Conservation (phyloP, 1,140 invertebrate genomes). For the Scaptomyza pallida region DNA sequence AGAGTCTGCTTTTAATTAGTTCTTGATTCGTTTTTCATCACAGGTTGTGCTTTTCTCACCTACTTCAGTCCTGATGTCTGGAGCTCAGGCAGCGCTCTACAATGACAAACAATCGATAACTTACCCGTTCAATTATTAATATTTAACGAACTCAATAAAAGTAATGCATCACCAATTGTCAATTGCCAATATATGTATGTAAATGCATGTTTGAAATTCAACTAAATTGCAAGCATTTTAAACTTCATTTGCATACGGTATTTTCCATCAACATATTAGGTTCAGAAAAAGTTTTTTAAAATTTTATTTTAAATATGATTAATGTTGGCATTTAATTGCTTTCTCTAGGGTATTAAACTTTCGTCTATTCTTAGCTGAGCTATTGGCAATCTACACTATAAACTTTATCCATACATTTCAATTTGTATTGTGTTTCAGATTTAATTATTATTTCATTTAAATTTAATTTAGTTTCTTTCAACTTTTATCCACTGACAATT, state of each 20-base stretch:
- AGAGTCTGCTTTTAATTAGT: no score
- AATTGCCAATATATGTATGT: constrained; percentile 23
- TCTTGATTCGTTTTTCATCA: background rate
- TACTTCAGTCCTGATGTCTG: constrained; percentile 93
- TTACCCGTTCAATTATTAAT: constrained; percentile 87
- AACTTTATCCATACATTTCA: constrained; percentile 24
- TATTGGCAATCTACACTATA: background rate
- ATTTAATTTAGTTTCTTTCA: constrained; percentile 3
- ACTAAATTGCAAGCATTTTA: constrained; percentile 34
- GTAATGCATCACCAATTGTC: constrained; percentile 24
- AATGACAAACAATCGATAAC: constrained; percentile 99
- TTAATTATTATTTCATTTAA: constrained; percentile 15
- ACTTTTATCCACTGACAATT: constrained; percentile 40
- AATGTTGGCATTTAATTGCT: background rate
- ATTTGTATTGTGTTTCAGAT: constrained; percentile 14
- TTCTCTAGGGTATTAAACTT: background rate
- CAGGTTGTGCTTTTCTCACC: constrained; percentile 98
- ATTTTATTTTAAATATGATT: constrained; percentile 16
- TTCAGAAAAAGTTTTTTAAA: no score
- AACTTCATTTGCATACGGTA: constrained; percentile 27
- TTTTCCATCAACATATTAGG: constrained; percentile 39
- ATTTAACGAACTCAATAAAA: constrained; percentile 16
- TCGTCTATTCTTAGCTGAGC: background rate
- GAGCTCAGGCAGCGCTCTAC: constrained; percentile 85
- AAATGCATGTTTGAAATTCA: constrained; percentile 35